phyloP scores from a whole-genome alignment of 2,113 vertebrate genomes.

The Cairina moschata region DNA sequence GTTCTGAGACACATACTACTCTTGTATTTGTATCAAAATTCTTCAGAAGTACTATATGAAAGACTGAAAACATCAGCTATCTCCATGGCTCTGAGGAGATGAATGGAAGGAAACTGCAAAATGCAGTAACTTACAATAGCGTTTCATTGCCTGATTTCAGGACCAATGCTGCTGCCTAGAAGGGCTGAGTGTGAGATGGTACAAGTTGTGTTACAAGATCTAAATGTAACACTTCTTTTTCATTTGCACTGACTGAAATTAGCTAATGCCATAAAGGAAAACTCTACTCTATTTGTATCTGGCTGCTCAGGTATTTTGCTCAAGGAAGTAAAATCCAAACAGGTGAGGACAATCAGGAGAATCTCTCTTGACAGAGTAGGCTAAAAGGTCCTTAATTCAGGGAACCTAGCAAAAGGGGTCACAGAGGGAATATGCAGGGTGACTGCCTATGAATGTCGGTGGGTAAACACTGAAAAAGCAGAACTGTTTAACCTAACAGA shows the following conservation, averaged over 20 bases:
- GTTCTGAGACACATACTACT: not conserved
- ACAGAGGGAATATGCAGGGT: not conserved
- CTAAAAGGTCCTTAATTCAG: not conserved
- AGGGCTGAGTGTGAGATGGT: not conserved
- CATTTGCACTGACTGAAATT: not conserved
- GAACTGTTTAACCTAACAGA: not conserved
- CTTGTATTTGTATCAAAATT: slow-evolving; percentile 27
- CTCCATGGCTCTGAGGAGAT: not conserved
- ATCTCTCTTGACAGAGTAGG: not conserved
- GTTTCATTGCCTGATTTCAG: not conserved
- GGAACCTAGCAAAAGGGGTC: not conserved
- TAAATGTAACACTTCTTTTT: not conserved
- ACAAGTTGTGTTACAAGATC: not conserved
- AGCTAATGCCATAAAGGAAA: not conserved
- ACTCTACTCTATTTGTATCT: not conserved
- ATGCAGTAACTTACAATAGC: not conserved
- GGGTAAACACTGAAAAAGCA: not conserved
- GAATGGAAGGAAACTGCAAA: not conserved
- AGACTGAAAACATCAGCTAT: not conserved
- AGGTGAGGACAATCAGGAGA: not conserved
- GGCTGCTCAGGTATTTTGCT: not conserved
- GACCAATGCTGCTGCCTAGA: not conserved
- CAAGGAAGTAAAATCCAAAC: not conserved
- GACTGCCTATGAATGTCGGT: not conserved
- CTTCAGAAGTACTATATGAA: not conserved